These are phyloP conservation scores for Athene cunicularia DNA, from an alignment of 2,113 vertebrate genomes.

Conservation along the genomic window DNA sequence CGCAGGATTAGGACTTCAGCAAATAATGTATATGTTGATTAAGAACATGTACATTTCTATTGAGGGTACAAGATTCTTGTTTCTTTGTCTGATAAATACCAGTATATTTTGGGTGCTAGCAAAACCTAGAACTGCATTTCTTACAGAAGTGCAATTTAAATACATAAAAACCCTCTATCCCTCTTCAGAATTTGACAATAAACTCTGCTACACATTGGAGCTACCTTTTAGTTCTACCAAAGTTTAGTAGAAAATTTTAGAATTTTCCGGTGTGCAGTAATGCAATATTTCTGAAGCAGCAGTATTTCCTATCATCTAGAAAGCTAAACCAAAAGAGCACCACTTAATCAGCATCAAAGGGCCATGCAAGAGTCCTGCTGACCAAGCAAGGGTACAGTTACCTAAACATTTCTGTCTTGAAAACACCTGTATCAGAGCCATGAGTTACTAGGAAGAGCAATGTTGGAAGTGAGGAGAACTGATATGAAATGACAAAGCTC, in stretches of 20 bases:
- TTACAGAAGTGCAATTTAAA: not conserved
- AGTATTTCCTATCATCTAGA: not conserved
- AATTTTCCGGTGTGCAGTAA: not conserved
- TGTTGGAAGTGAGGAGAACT: not conserved
- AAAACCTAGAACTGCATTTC: not conserved
- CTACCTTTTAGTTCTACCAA: not conserved
- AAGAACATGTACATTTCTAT: not conserved
- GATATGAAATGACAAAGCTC: not conserved
- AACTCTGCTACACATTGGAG: not conserved
- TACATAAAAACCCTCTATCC: not conserved
- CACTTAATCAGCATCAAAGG: not conserved
- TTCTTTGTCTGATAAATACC: not conserved
- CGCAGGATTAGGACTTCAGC: not conserved
- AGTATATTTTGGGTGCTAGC: not conserved
- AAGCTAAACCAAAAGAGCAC: not conserved
- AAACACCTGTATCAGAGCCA: not conserved
- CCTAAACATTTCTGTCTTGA: accelerated
- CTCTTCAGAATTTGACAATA: not conserved
- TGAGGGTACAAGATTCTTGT: not conserved
- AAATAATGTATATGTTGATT: not conserved
- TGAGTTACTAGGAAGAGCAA: not conserved
- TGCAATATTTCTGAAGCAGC: not conserved
- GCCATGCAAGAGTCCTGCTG: not conserved
- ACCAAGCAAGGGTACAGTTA: not conserved
- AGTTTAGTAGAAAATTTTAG: not conserved